These are phyloP conservation scores for Ryuthela nishihirai DNA, from an alignment of 2,888 invertebrate genomes.

Conservation along the genomic window DNA sequence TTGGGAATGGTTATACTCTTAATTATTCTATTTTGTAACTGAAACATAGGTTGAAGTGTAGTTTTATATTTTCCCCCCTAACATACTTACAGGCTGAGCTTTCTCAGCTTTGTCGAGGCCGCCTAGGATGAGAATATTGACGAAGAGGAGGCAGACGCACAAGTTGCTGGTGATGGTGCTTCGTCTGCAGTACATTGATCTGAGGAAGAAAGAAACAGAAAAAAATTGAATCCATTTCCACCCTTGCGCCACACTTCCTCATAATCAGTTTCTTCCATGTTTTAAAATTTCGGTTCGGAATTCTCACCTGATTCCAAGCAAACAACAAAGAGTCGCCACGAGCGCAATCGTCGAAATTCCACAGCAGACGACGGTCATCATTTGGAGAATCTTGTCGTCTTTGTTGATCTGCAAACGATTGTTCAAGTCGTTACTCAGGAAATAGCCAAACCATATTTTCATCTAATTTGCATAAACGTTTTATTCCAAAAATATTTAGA, in stretches of 20 bases:
- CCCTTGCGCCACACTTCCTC: no score
- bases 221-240: no score
- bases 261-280: no score
- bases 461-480: no score
- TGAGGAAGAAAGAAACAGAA: neutral
- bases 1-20: no score
- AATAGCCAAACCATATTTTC: no score
- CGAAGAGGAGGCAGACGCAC: slow-evolving; percentile 32
- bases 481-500: no score
- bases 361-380: slow-evolving; percentile 33
- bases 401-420: slow-evolving; percentile 15
- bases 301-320: slow-evolving; percentile 21
- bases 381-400: slow-evolving; percentile 12
- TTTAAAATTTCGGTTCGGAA: neutral
- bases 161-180: slow-evolving; percentile 38
- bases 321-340: slow-evolving; percentile 28
- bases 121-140: slow-evolving; percentile 29
- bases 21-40: no score
- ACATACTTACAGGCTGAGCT: no score
- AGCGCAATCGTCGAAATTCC: slow-evolving; percentile 32
- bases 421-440: no score
- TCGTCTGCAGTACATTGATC: slow-evolving; percentile 27
- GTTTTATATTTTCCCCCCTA: no score
- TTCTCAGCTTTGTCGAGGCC: slow-evolving; percentile 25
- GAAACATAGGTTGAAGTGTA: no score